phyloP scores from a whole-genome alignment of 2,113 vertebrate genomes.

The Casuarius casuarius region DNA sequence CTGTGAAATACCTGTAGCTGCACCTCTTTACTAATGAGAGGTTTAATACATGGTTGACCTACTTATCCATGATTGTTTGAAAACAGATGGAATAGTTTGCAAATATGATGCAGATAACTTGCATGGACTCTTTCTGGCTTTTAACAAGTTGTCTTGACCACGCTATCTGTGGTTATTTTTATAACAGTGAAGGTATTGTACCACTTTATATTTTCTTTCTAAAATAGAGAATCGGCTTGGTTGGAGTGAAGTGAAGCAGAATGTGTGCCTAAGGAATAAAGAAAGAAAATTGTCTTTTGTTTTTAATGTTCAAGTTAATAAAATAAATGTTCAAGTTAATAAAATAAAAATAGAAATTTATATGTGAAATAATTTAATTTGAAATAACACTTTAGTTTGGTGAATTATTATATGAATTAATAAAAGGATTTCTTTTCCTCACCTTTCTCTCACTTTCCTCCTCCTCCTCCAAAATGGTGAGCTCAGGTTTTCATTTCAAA shows the following conservation, averaged over 20 bases:
- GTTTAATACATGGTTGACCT: background rate
- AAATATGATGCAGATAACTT: background rate
- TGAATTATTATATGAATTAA: background rate
- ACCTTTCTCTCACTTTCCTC: background rate
- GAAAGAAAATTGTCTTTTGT: background rate
- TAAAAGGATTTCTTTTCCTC: background rate
- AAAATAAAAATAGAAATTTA: background rate
- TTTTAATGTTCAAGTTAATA: background rate
- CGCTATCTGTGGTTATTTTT: background rate
- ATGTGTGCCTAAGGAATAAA: background rate
- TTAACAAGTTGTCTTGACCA: background rate
- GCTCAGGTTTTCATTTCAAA: background rate
- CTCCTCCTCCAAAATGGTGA: background rate
- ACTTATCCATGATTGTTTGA: background rate
- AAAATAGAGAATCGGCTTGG: background rate
- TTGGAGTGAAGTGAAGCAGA: background rate
- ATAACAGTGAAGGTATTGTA: background rate
- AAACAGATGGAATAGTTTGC: background rate
- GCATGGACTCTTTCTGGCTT: background rate
- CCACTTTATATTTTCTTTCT: background rate
- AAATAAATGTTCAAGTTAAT: background rate
- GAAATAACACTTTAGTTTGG: background rate
- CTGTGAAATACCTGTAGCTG: background rate
- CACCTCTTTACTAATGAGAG: background rate
- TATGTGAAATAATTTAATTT: background rate